phyloP scores from a whole-genome alignment of 2,797 vertebrate species.

The Trichosurus vulpecula region DNA sequence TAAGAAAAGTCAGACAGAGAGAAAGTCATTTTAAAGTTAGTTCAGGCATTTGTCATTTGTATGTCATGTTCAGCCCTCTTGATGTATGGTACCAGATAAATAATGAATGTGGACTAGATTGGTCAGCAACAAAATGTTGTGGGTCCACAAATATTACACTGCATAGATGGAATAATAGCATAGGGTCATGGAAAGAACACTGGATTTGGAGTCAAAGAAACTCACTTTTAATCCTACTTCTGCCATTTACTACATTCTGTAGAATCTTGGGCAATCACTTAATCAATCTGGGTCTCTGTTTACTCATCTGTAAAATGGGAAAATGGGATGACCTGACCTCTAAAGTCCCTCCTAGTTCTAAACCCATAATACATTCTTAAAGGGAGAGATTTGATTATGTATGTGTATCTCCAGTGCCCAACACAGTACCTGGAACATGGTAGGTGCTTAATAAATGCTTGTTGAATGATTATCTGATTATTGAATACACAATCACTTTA shows the following conservation, averaged over 20 bases:
- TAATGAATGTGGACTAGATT: background rate
- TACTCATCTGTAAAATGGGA: background rate
- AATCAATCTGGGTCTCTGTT: background rate
- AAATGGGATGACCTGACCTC: background rate
- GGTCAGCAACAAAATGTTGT: background rate
- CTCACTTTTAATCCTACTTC: background rate
- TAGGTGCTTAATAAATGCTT: background rate
- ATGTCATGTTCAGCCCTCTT: background rate
- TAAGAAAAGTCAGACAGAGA: conserved; percentile 15
- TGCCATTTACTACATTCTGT: background rate
- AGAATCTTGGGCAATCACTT: background rate
- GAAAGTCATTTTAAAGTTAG: background rate
- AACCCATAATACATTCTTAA: background rate
- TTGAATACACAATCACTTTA: background rate
- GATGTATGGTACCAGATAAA: conserved; percentile 3
- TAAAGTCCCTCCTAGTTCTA: background rate
- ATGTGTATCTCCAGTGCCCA: background rate
- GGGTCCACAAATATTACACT: background rate
- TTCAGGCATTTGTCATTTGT: background rate
- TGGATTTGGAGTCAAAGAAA: background rate
- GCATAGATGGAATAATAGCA: background rate
- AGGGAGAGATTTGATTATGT: background rate
- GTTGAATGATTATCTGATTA: background rate
- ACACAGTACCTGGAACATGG: background rate
- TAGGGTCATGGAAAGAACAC: background rate